A percentile compares a stretch with the other conserved stretches of the same genome.
Conservation (phyloP, 92 coral and sea anemone species). For the Phenganax stokvisi region DNA sequence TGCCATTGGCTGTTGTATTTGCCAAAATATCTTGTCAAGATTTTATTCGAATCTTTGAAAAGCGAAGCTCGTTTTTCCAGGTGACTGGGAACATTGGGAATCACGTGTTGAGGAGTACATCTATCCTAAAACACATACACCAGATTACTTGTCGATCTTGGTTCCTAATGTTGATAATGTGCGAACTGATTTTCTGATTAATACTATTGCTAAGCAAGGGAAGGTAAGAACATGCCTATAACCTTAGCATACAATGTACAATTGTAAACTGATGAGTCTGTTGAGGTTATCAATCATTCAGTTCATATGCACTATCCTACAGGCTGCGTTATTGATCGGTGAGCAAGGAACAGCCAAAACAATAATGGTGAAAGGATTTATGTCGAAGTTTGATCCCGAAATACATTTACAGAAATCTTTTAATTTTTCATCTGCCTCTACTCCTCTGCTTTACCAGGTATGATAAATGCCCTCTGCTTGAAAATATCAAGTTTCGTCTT, state of each 20-base stretch:
- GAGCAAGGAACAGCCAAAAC: conserved; percentile 99
- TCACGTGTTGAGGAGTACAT: conserved; percentile 78
- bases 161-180: conserved; percentile 99
- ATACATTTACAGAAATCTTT: conserved; percentile 84
- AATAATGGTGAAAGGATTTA: conserved; percentile 90
- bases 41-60: no score
- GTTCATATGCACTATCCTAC: background rate
- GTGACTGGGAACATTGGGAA: conserved; percentile 98
- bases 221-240: conserved; percentile 51
- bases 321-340: conserved; percentile 95
- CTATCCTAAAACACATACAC: conserved; percentile 86
- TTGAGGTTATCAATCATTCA: background rate
- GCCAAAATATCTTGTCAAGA: no score
- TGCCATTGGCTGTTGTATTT: no score
- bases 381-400: conserved; percentile 86
- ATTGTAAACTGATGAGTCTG: background rate
- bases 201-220: conserved; percentile 79
- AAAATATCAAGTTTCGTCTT: background rate
- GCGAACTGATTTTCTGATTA: conserved; percentile 83
- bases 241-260: background rate
- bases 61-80: conserved; percentile 30
- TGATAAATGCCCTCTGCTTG: no score
- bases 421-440: conserved; percentile 95
- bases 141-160: conserved; percentile 87
- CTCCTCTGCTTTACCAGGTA: conserved; percentile 71